A percentile compares a stretch with the other conserved stretches of the same genome.
Conservation (phyloP, 2,113 vertebrate genomes). For the Pandion haliaetus region DNA sequence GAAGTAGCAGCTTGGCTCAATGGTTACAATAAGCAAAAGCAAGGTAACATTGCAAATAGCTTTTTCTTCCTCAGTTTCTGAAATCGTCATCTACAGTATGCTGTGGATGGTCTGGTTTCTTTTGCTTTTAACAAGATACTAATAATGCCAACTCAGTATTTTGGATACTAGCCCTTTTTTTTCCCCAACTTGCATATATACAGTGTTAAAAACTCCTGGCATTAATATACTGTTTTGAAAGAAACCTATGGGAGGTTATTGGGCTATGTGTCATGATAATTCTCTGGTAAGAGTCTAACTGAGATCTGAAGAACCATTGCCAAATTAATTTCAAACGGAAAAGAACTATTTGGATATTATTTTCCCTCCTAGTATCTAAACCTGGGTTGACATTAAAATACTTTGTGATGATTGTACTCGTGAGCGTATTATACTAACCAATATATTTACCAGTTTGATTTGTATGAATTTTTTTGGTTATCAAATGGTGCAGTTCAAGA, state of each 20-base stretch:
- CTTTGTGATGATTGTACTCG: not conserved
- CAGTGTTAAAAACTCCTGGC: not conserved
- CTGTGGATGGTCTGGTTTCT: not conserved
- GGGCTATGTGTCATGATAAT: not conserved
- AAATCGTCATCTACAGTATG: not conserved
- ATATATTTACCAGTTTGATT: not conserved
- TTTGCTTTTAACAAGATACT: not conserved
- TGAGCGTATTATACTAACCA: not conserved
- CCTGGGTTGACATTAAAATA: not conserved
- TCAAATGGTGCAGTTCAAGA: not conserved
- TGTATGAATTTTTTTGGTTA: not conserved
- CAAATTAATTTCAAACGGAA: slow-evolving; percentile 12
- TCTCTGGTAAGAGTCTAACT: not conserved
- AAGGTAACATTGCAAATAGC: not conserved
- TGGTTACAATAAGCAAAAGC: not conserved
- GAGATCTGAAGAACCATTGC: not conserved
- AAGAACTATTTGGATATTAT: not conserved
- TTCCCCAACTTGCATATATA: not conserved
- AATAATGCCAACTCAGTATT: not conserved
- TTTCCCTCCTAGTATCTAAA: not conserved
- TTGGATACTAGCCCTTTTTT: not conserved
- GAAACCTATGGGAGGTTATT: not conserved
- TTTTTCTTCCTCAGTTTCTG: not conserved
- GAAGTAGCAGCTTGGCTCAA: not conserved
- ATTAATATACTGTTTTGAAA: not conserved